These are phyloP conservation scores for Agrochola macilenta DNA, from an alignment of 2,888 invertebrate species.

Conservation along the genomic window DNA sequence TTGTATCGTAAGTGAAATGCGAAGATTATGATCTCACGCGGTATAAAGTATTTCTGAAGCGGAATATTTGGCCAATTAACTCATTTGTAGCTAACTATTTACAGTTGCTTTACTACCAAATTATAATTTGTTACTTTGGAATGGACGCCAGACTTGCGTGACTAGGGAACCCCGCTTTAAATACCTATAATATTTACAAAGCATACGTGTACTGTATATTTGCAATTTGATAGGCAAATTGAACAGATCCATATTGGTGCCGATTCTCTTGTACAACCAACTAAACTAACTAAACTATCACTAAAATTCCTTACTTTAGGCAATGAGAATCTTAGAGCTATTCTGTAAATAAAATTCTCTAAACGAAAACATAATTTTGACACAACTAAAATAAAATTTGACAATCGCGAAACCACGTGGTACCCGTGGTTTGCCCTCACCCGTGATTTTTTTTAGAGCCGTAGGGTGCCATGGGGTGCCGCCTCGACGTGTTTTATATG, in stretches of 20 bases:
- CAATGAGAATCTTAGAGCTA: too few species aligned
- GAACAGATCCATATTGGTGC: not conserved
- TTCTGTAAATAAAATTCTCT: too few species aligned
- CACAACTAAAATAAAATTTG: too few species aligned
- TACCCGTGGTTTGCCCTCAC: too few species aligned
- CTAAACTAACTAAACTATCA: too few species aligned
- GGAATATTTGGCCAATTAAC: conserved; percentile 38
- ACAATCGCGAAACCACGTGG: too few species aligned
- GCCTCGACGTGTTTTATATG: too few species aligned
- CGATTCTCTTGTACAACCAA: too few species aligned
- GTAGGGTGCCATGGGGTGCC: too few species aligned
- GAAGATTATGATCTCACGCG: conserved; percentile 43
- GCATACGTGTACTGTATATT: not conserved
- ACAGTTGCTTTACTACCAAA: conserved; percentile 13
- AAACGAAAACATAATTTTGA: too few species aligned
- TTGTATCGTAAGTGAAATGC: conserved; percentile 34
- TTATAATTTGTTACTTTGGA: conserved; percentile 5
- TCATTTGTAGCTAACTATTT: conserved; percentile 31
- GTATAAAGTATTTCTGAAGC: not conserved
- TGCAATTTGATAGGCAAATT: not conserved
- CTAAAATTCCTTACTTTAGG: too few species aligned
- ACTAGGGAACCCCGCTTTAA: not conserved
- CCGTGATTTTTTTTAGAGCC: too few species aligned
- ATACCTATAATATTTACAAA: conserved; percentile 1
- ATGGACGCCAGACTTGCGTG: conserved; percentile 32